Base-by-base conservation (phyloP, 2,113 vertebrate genomes). In the Bos indicus region DNA sequence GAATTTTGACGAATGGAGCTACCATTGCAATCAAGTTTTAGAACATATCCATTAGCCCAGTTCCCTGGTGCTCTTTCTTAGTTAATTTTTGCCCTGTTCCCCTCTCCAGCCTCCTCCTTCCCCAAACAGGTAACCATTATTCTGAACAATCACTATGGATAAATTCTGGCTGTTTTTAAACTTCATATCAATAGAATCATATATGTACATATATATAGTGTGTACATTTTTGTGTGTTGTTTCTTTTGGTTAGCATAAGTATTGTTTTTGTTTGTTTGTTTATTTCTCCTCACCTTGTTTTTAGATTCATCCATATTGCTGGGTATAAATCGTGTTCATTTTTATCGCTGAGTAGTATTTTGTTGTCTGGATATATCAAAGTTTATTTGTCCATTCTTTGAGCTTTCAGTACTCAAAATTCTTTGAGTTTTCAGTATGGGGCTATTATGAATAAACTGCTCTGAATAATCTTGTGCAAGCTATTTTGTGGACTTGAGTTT, bases 91-190 rank as follows among this genome's bases (percentile, higher is more conserved):
- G 19, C 56, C 25, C 88, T 33, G 9, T 12, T 10, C 17, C 21
- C 17, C 2, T 0, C 4, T 21, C 8, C 5, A 11, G 51, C 46
- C 3, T 3, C 2, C 13, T 17, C 16, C 8, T 30, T 15, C 8
- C 26, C 43, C 46, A 9, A 57, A 17, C 40, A 59, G 12, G 33
- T 13, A 83, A 51, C 12, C 12, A 9, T 9, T 71, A 51, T n/a
- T 74, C 52, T 83, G 87, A 48, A 83, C 83, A 59, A 84, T 74
- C 14, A 28, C 33, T 40, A 9, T 51, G 26, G 43, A 84, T 74
- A 43, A 43, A 30, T 60, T 74, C 51, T 40, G 78, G 33, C 33
- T 82, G 46, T 40, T 74, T 95, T 90, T 40, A 67, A 74, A 71
- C 62, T 43, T 84, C n/a, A 56, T 81, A 46, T 56, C n/a, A n/a